Conservation (phyloP, 2,888 invertebrate species). For the Nemurella pictetii region DNA sequence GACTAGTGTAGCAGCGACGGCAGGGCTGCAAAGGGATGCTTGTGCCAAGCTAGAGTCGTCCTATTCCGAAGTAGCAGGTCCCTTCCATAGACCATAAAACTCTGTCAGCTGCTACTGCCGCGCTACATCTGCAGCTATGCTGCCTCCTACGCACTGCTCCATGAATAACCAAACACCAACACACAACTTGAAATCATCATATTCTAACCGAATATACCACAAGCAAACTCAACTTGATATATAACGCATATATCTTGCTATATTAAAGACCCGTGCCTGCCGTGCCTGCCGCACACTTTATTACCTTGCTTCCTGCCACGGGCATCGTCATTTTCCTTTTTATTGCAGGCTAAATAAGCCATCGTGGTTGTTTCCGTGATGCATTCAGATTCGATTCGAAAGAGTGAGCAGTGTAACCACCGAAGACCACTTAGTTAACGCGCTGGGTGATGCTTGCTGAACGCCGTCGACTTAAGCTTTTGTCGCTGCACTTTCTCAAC, state of each 20-base stretch:
- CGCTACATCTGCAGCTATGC: neutral
- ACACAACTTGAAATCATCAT: slow-evolving; percentile 27
- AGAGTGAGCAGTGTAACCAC: no score
- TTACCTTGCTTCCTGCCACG: neutral
- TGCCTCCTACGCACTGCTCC: neutral
- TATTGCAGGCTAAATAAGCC: neutral
- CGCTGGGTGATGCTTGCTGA: no score
- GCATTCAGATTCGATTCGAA: neutral
- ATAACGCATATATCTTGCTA: neutral
- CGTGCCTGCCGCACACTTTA: neutral
- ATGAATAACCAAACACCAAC: slow-evolving; percentile 27
- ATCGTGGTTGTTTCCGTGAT: neutral
- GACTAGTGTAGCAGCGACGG: neutral
- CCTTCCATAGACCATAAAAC: slow-evolving; percentile 27
- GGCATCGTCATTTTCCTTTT: neutral
- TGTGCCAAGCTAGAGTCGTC: neutral
- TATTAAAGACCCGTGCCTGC: neutral
- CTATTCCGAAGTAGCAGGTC: neutral
- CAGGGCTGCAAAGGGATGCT: no score
- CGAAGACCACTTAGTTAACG: no score
- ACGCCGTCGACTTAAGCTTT: neutral
- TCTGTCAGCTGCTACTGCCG: slow-evolving; percentile 8
- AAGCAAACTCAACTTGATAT: slow-evolving; percentile 23
- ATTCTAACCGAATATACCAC: slow-evolving; percentile 25
- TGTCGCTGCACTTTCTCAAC: neutral